Evolutionary conservation across 2,113 vertebrate genomes (phyloP).

Genomic region (Tringa solitaria): DNA sequence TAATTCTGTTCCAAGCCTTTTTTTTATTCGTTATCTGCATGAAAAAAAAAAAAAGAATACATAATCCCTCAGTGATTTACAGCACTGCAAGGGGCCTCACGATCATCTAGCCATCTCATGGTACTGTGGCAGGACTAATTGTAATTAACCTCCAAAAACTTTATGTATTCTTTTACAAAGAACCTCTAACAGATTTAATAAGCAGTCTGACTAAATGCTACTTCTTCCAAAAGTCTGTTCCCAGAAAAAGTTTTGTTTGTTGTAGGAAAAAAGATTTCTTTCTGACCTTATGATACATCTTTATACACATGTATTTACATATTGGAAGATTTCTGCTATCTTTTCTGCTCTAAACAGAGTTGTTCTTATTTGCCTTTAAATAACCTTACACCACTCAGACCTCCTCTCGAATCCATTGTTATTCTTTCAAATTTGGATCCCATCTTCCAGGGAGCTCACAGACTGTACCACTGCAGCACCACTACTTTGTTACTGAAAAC

Average conservation of each 20-base stretch:
- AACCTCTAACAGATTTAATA: neutral
- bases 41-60: neutral
- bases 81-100: neutral
- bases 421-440: neutral
- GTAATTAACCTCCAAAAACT: neutral
- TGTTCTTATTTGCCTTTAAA: neutral
- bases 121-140: neutral
- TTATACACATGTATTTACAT: neutral
- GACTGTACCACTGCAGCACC: neutral
- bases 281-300: neutral
- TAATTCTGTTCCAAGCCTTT: conserved; percentile 26
- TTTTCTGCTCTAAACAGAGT: neutral
- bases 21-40: neutral
- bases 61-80: neutral
- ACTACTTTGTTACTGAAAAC: neutral
- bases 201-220: neutral
- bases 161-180: neutral
- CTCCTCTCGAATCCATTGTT: neutral
- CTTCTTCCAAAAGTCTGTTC: neutral
- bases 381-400: neutral
- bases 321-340: neutral
- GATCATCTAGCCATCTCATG: neutral
- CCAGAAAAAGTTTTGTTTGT: neutral
- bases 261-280: neutral
- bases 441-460: neutral